Base-by-base conservation (phyloP, 1,140 invertebrate species). In the Geopemphigus sp. region DNA sequence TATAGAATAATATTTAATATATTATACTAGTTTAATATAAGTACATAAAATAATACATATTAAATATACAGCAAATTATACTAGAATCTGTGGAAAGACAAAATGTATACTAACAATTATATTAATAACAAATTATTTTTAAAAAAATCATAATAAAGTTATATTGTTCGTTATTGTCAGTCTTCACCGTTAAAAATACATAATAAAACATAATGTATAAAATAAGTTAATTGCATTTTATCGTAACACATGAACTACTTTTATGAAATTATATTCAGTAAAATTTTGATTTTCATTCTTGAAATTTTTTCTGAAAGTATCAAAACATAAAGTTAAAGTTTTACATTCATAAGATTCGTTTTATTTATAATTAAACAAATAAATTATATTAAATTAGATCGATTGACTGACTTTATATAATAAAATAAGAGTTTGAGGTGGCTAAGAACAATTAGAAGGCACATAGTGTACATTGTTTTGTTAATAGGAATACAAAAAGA, bases 391-490 rank as follows among this genome's bases (percentile, higher is more conserved):
- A 24, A 26, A 53, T 70, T 53, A 10, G 17, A 53, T 15, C n/a
- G 22, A 10, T 29, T 50, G 22, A 70, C 5, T 70, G n/a, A n/a
- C n/a, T n/a, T n/a, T n/a, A n/a, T n/a, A n/a, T n/a, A n/a, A n/a
- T n/a, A n/a, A n/a, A n/a, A n/a, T n/a, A n/a, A n/a, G n/a, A n/a
- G n/a, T n/a, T n/a, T n/a, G n/a, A n/a, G 22, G 17, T 72, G 14
- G 17, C 50, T 53, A 53, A 14, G 47, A 72, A 29, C 47, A 54
- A 12, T 72, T 72, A 72, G 47, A 76, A 76, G 72, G 72, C 72
- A 76, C 72, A 22, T 24, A 45, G 32, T 76, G 22, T 76, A 76
- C 72, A 76, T 76, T 76, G 72, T 59, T 76, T 76, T 59, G n/a
- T 59, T 54, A 22, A 50, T 66, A 66, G 19, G 5, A 66, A 4